Base-by-base conservation (phyloP, 2,113 vertebrate genomes). In the Oostethus manadensis region DNA sequence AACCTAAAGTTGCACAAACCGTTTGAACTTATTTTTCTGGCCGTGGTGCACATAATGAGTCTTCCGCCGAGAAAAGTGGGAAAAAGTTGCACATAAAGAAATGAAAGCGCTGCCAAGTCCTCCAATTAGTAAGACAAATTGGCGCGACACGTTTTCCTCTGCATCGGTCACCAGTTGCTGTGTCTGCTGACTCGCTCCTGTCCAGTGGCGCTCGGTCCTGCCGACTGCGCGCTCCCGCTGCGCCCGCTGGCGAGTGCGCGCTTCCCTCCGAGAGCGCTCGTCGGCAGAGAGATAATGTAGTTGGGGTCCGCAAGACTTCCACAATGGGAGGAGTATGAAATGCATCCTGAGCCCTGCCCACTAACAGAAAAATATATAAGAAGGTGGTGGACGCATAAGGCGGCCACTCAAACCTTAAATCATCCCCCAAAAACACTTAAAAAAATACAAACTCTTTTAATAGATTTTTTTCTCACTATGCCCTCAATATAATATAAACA, bases 301-400 rank as follows among this genome's bases (percentile, higher is more conserved):
- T 64, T 72, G 53, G 83, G 84, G 81, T 87, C 84, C 82, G 75
- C 59, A 60, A 75, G 81, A 77, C 86, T 88, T 75, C 82, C 80
- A 87, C 81, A 78, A 85, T 89, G 87, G 90, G 90, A 90, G 91
- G 89, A 89, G 87, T 87, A 68, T 82, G 77, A 76, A 83, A 86
- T 78, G 82, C 78, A 68, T 73, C 69, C 72, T 45, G 77, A 81
- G 89, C 79, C 90, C 90, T 76, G 84, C 91, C 91, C 90, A 89
- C 86, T 73, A 62, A 77, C 74, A 76, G 77, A 78, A 83, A 79
- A 86, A 86, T 78, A 87, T 88, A 89, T 90, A 92, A 84, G 73
- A 87, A 50, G 66, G 72, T 71, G 76, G 60, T 58, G 71, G 71
- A 73, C 53, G 70, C 68, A 77, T 77, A 72, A 71, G 64, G 53